Percentiles rank a stretch among this genome's conserved stretches.
These are phyloP conservation scores for Berghia stephanieae DNA, from an alignment of 1,140 invertebrate genomes.

Conservation along the genomic window DNA sequence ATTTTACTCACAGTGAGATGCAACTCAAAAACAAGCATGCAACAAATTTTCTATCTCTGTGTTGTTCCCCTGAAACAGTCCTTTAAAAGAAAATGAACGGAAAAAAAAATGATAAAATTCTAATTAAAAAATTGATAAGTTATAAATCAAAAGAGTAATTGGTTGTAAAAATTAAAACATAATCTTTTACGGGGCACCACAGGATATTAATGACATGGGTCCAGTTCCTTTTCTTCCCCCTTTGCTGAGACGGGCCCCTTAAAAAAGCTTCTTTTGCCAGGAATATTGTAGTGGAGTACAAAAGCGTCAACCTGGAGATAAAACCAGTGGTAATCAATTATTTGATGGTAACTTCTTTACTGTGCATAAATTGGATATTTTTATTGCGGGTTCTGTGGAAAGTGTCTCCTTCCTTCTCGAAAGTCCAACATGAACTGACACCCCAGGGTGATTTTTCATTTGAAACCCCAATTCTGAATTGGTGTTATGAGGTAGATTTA, in stretches of 20 bases:
- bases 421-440: too few species aligned
- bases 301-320: slow-evolving; percentile 77
- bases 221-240: slow-evolving; percentile 79
- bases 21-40: too few species aligned
- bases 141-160: background rate
- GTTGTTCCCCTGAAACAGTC: too few species aligned
- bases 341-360: background rate
- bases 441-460: background rate
- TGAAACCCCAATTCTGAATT: background rate
- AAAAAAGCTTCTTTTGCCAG: slow-evolving; percentile 91
- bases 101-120: background rate
- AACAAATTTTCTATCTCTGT: too few species aligned
- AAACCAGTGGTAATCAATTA: background rate
- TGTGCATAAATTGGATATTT: background rate
- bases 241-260: slow-evolving; percentile 85
- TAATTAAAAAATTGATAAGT: background rate
- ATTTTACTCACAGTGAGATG: too few species aligned
- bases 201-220: slow-evolving; percentile 90
- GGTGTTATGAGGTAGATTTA: background rate
- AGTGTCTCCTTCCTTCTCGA: too few species aligned
- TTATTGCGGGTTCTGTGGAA: background rate
- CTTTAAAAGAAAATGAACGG: slow-evolving; percentile 22
- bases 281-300: slow-evolving; percentile 93
- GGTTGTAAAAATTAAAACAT: background rate
- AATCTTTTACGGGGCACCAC: slow-evolving; percentile 84